Base-by-base conservation (phyloP, 23 tunicate genomes). In the Styela plicata region DNA sequence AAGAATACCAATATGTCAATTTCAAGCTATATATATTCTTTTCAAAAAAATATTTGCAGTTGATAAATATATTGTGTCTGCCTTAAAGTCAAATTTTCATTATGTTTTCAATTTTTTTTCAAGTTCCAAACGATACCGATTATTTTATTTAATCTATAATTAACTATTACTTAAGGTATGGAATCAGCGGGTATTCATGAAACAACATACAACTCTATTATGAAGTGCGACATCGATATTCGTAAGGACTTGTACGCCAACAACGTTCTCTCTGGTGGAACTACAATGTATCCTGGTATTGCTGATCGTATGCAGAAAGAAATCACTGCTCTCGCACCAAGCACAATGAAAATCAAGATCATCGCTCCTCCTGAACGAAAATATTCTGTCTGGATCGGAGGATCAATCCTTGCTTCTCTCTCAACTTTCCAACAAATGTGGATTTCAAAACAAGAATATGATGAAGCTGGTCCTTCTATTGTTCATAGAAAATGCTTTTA, bases 301-400 rank as follows among this genome's bases (percentile, higher is more conserved):
- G 97, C 97, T 25, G 97, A 91, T 88, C 85, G 97, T 66, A 91
- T 91, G 97, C 97, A 91, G 85, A 91, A 91, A 52, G 97, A 91
- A 75, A 91, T 91, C 88, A 91, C 97, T 64, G 90, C 97, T 44
- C 97, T 91, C 74, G 97, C 97, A 64, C 97, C 97, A 7, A 83
- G 88, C 87, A 91, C 97, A 52, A 91, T 91, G 97, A 91, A 91
- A 65, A 91, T 91, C 85, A 91, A 91, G 85, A 91, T 91, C 82
- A 91, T 91, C 57, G 97, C 97, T 62, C 85, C 97, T 27, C 85
- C 79, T 22, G 79, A 74, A 35, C 0, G 79, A 74, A 74, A 74
- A 31, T 74, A 74, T 35, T 74, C 79, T 13, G 79, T 74, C 2
- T 74, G 79, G 79, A 74, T 74, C 79, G 79, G 79, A 33, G 79